Evolutionary conservation across 1,140 invertebrate species (phyloP).

Genomic region (Holcopasites calliopsidis): DNA sequence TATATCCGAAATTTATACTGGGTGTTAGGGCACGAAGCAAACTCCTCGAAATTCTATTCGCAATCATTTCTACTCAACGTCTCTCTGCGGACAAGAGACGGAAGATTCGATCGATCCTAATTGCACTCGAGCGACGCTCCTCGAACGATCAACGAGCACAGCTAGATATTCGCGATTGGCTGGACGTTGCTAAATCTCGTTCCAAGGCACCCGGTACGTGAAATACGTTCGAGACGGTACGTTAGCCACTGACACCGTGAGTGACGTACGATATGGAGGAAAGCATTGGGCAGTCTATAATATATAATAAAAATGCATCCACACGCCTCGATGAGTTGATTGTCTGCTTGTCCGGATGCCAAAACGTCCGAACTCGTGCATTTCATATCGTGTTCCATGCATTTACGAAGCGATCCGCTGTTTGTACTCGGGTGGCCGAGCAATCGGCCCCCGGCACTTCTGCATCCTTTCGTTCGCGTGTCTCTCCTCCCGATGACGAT

Average conservation of each 20-base stretch:
- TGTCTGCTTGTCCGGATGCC: conserved; percentile 80
- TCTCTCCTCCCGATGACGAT: conserved; percentile 49
- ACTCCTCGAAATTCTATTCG: not conserved
- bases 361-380: conserved; percentile 80
- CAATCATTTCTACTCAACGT: not conserved
- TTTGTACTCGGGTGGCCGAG: conserved; percentile 71
- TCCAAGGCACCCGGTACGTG: conserved; percentile 77
- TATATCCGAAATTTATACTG: conserved; percentile 76
- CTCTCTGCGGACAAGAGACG: too few species aligned
- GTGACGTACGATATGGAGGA: conserved; percentile 80
- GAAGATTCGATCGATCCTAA: too few species aligned
- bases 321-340: conserved; percentile 80
- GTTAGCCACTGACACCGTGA: conserved; percentile 80
- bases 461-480: conserved; percentile 44
- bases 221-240: conserved; percentile 79
- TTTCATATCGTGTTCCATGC: conserved; percentile 78
- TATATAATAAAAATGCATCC: conserved; percentile 81
- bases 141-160: too few species aligned
- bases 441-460: conserved; percentile 69
- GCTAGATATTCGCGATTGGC: not conserved
- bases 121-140: too few species aligned
- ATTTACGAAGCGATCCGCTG: conserved; percentile 68
- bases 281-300: conserved; percentile 78
- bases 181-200: conserved; percentile 27
- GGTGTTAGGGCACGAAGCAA: conserved; percentile 64